Evolutionary conservation across 2,888 invertebrate genomes (phyloP), one percentile per base, ranked within the genome.

Genomic region (Cephus runcator): DNA sequence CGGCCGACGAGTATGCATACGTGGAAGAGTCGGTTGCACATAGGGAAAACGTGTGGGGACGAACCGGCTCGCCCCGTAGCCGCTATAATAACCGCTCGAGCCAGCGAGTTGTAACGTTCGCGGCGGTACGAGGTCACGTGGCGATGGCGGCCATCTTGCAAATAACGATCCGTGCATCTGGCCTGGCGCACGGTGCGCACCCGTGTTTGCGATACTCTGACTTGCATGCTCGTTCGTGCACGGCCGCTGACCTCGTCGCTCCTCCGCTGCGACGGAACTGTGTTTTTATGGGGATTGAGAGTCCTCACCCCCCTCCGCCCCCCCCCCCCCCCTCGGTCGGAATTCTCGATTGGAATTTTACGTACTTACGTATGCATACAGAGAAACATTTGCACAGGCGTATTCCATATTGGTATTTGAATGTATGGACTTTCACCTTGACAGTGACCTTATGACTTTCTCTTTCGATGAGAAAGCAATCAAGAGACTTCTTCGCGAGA

Each of bases 121-220:
- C 76, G 71, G 71, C 71, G 81, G 85, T 83, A 86, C 83, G 87
- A 82, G 88, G 88, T 89, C 89, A 86, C 87, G 88, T 88, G 87
- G 87, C 85, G 81, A 85, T 80, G 85, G 81, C 87, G 85, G 89
- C 87, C 88, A 88, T 88, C 86, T 88, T 89, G 87, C 79, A 84
- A 88, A 85, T 89, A 88, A 89, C 88, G 88, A 89, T 88, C 87
- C 88, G 84, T 84, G 85, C 89, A 88, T 89, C 88, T 87, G 87
- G 84, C 84, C 80, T 78, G 79, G 75, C 69, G 78, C 75, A 56
- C 56, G 56, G 56, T 56, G 56, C 56, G 56, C 31, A 40, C 9
- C 15, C 71, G 34, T 71, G 33, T 76, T 34, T 56, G 71, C 34
- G 34, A 34, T 34, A 34, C 30, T 33, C 23, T 34, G 34, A n/a